Conservation (phyloP, 1,140 invertebrate species). For the Nylanderia fulva region DNA sequence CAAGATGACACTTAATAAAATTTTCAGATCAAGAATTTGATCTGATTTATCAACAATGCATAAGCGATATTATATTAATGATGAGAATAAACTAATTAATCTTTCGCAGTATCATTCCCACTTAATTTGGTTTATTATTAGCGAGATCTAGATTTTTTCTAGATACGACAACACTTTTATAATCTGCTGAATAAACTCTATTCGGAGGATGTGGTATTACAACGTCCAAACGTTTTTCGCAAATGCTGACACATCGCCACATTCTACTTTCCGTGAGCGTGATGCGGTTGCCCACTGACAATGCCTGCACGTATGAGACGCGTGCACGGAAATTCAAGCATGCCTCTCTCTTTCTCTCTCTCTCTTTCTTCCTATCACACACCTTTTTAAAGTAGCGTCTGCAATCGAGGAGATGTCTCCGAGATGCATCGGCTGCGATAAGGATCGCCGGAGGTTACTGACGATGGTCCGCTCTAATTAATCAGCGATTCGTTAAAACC, state of each 20-base stretch:
- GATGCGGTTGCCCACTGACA: conserved; percentile 40
- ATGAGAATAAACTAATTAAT: neutral
- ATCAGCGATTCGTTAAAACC: conserved; percentile 76
- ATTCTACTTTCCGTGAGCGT: conserved; percentile 40
- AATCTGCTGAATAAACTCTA: neutral
- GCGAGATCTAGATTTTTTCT: neutral
- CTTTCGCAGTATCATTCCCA: neutral
- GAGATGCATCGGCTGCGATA: conserved; percentile 48
- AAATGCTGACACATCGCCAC: conserved; percentile 44
- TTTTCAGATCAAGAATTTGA: too few relatives aligned
- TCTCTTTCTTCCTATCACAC: neutral
- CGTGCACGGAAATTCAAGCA: conserved; percentile 55
- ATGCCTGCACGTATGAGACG: conserved; percentile 53
- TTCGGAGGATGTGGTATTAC: neutral
- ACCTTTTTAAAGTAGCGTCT: conserved; percentile 35
- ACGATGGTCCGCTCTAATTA: conserved; percentile 67
- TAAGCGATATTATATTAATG: neutral
- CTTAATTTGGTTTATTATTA: neutral
- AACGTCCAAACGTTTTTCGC: conserved; percentile 11
- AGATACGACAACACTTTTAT: neutral
- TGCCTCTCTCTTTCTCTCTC: neutral
- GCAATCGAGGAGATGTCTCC: neutral
- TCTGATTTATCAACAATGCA: too few relatives aligned
- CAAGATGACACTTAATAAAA: too few relatives aligned
- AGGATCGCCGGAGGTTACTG: conserved; percentile 45